These are phyloP conservation scores for Heliocidaris tuberculata DNA, from an alignment of 35 echinoderm and acorn worm genomes.

Conservation along the genomic window DNA sequence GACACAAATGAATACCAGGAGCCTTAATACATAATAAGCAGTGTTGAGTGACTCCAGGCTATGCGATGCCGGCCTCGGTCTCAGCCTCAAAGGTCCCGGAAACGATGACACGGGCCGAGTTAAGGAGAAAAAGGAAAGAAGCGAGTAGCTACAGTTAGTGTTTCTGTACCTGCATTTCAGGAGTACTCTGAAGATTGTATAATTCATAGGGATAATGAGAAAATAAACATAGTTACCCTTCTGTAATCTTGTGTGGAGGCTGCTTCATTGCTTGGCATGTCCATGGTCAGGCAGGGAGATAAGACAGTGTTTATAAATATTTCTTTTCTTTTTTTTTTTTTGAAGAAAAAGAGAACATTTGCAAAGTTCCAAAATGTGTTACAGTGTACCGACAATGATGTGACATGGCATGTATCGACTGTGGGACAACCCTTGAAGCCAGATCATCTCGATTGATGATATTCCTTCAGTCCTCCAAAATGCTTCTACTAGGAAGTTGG, in stretches of 20 bases:
- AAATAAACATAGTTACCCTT: neutral
- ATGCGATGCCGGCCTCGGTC: too few relatives aligned
- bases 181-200: neutral
- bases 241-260: neutral
- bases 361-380: constrained; percentile 12
- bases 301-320: constrained; percentile 21
- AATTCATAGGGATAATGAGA: neutral
- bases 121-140: neutral
- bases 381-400: neutral
- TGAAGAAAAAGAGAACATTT: neutral
- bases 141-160: neutral
- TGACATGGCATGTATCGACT: constrained; percentile 13
- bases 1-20: too few relatives aligned
- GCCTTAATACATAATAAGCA: too few relatives aligned
- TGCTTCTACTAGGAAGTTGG: neutral
- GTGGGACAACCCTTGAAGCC: neutral
- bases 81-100: too few relatives aligned
- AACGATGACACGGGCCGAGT: too few relatives aligned
- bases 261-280: neutral
- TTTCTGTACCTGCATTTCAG: neutral
- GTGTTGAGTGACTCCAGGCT: too few relatives aligned
- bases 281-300: neutral
- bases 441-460: neutral
- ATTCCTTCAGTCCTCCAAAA: neutral
- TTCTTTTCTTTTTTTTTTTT: too few relatives aligned